A percentile compares a stretch with the other conserved stretches of the same genome.
Evolutionary conservation across 2,797 vertebrate genomes (phyloP).

Genomic region (Menidia menidia): DNA sequence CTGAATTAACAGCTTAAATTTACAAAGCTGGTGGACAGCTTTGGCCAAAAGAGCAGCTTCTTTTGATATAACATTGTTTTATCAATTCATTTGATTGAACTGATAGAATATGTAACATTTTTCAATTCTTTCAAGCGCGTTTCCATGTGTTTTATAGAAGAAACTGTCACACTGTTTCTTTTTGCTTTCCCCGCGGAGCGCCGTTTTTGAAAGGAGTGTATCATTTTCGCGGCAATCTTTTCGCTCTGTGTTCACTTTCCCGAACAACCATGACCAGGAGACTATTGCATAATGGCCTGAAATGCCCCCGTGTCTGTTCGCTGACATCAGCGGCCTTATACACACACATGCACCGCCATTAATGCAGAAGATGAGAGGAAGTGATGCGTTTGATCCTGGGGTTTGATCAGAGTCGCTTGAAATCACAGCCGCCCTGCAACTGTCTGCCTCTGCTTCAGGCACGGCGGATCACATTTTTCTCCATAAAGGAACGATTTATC

Average conservation of each 20-base stretch:
- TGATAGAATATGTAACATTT: too few relatives aligned
- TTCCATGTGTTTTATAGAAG: background rate
- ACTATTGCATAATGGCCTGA: conserved; percentile 2
- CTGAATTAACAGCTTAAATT: background rate
- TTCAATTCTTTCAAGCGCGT: too few relatives aligned
- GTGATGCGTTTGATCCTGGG: conserved; percentile 54
- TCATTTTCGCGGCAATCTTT: background rate
- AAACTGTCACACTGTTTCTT: background rate
- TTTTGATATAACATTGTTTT: background rate
- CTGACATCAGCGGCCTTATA: background rate
- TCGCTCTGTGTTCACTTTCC: background rate
- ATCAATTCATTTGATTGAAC: background rate
- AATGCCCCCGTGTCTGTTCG: background rate
- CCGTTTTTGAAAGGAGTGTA: too few relatives aligned
- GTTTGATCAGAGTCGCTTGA: conserved; percentile 61
- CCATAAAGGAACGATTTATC: conserved; percentile 22
- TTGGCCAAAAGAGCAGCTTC: background rate
- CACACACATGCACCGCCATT: background rate
- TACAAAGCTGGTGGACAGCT: background rate
- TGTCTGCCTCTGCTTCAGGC: conserved; percentile 35
- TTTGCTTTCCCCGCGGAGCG: background rate
- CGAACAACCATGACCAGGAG: background rate
- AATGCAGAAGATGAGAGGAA: conserved; percentile 58
- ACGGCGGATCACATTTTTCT: conserved; percentile 20
- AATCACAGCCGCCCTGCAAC: conserved; percentile 39